These are phyloP conservation scores for Baryphthengus martii DNA, from an alignment of 2,113 vertebrate species.

Conservation along the genomic window DNA sequence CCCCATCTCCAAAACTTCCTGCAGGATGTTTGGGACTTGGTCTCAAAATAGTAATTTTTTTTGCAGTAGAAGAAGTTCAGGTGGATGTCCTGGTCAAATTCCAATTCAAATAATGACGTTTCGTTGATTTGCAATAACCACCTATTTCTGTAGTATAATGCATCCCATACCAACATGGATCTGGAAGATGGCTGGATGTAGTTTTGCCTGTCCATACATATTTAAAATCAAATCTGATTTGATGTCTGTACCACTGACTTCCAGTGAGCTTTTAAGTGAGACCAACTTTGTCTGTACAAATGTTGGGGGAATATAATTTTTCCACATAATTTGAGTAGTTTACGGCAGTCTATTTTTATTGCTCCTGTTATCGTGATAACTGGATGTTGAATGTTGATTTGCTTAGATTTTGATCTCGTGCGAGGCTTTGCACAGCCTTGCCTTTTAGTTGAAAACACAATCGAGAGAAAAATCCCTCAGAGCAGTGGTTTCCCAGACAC, in stretches of 20 bases:
- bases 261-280: background rate
- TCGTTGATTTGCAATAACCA: background rate
- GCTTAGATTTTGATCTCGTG: background rate
- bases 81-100: background rate
- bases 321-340: background rate
- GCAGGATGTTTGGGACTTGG: background rate
- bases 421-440: background rate
- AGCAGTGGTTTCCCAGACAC: constrained; percentile 20
- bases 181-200: background rate
- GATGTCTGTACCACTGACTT: background rate
- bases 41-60: background rate
- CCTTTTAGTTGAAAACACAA: background rate
- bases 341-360: background rate
- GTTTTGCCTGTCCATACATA: background rate
- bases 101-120: background rate
- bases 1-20: background rate
- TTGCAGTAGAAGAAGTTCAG: background rate
- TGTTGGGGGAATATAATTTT: background rate
- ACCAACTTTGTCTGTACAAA: background rate
- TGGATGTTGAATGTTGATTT: background rate
- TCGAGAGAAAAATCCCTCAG: constrained; percentile 1
- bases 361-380: background rate
- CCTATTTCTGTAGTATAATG: background rate
- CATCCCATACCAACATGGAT: background rate
- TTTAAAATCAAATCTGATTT: background rate